Conservation (phyloP, 2,797 vertebrate species). For the Pipistrellus nathusii region DNA sequence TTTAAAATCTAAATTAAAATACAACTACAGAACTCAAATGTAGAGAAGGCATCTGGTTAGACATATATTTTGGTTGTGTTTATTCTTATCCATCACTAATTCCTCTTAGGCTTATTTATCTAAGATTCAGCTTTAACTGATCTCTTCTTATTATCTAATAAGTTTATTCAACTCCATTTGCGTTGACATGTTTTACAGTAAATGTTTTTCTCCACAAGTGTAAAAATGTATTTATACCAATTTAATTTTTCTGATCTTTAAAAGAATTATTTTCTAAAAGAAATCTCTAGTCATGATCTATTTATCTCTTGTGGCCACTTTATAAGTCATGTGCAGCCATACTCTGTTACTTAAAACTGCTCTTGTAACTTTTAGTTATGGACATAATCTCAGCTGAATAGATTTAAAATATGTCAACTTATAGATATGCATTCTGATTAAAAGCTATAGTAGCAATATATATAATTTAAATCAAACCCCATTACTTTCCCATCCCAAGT, state of each 20-base stretch:
- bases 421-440: neutral
- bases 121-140: slow-evolving; percentile 54
- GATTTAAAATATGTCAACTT: slow-evolving; percentile 3
- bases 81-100: neutral
- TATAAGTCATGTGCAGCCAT: neutral
- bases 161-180: slow-evolving; percentile 35
- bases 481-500: neutral
- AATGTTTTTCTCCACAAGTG: slow-evolving; percentile 20
- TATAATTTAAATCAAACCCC: slow-evolving; percentile 20
- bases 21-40: neutral
- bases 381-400: neutral
- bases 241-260: slow-evolving; percentile 46
- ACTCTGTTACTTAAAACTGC: neutral
- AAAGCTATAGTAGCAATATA: neutral
- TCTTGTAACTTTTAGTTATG: slow-evolving; percentile 24
- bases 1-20: slow-evolving; percentile 50
- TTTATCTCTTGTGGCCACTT: slow-evolving; percentile 5
- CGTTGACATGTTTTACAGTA: neutral
- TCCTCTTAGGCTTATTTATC: slow-evolving; percentile 11
- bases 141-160: slow-evolving; percentile 35
- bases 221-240: slow-evolving; percentile 29
- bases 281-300: neutral
- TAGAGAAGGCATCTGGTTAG: neutral
- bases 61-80: slow-evolving; percentile 21
- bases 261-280: neutral